These are phyloP conservation scores for Torymus auratus DNA, from an alignment of 2,888 invertebrate genomes.

Conservation along the genomic window DNA sequence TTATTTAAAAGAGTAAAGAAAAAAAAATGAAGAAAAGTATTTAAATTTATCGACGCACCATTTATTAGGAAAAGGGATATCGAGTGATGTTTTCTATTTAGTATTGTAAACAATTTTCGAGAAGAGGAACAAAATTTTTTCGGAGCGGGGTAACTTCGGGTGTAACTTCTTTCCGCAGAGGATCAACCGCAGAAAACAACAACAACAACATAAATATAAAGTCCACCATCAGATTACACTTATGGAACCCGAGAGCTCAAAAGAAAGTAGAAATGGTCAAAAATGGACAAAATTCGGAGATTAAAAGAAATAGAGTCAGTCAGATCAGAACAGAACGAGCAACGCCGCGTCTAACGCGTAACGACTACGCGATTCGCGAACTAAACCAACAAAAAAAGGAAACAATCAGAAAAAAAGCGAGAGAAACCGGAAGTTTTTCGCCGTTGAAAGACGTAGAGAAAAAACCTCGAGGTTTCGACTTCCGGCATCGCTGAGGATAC, in stretches of 20 bases:
- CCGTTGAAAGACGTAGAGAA: constrained; percentile 1
- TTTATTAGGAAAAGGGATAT: constrained; percentile 45
- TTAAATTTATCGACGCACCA: constrained; percentile 64
- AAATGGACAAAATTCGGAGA: constrained; percentile 41
- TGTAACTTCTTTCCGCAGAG: constrained; percentile 26
- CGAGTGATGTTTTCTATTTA: constrained; percentile 34
- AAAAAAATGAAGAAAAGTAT: constrained; percentile 65
- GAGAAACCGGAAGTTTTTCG: constrained; percentile 52
- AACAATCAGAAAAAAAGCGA: constrained; percentile 32
- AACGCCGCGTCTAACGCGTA: constrained; percentile 69
- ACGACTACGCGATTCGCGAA: constrained; percentile 71
- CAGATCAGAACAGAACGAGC: constrained; percentile 55
- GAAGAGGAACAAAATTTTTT: constrained; percentile 26
- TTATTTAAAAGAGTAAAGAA: constrained; percentile 61
- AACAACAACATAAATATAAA: not conserved
- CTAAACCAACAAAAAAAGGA: constrained; percentile 45
- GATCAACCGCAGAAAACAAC: constrained; percentile 26
- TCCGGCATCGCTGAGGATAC: constrained; percentile 23
- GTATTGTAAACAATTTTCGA: constrained; percentile 32
- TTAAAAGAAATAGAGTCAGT: constrained; percentile 40
- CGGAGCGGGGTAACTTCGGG: constrained; percentile 49
- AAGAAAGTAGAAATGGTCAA: constrained; percentile 38
- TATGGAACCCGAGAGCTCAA: constrained; percentile 38
- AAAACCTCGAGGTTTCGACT: constrained; percentile 38
- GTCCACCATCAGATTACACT: constrained; percentile 26